phyloP scores from a whole-genome alignment of 1,140 invertebrate species.

The Leptinotarsa defecta region DNA sequence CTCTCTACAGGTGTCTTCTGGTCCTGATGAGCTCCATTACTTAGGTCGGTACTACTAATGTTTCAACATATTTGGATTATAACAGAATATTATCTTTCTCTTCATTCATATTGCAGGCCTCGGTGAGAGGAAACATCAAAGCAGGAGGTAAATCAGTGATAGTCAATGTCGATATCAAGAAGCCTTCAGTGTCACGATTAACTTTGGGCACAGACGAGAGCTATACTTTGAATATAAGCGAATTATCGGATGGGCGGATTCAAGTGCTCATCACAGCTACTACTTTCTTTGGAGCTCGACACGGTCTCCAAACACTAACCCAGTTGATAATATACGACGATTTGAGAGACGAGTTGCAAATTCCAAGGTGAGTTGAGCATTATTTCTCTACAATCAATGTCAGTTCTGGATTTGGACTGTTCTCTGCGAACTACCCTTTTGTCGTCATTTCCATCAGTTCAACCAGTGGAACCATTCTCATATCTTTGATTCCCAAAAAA shows the following conservation, averaged over 20 bases:
- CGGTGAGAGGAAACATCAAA: slow-evolving; percentile 25
- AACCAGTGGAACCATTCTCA: too few relatives aligned
- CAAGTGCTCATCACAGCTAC: slow-evolving; percentile 65
- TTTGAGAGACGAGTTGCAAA: slow-evolving; percentile 62
- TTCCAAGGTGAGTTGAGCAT: slow-evolving; percentile 54
- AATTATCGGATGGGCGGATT: slow-evolving; percentile 57
- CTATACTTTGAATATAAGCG: slow-evolving; percentile 64
- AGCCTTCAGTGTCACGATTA: slow-evolving; percentile 51
- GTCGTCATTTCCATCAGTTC: too few relatives aligned
- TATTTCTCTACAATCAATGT: too few relatives aligned
- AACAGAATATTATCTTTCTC: too few relatives aligned
- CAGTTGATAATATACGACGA: slow-evolving; percentile 78
- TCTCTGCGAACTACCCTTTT: too few relatives aligned
- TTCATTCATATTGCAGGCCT: neutral
- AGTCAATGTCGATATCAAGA: slow-evolving; percentile 49
- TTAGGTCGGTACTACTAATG: too few relatives aligned
- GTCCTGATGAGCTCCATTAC: too few relatives aligned
- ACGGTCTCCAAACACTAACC: slow-evolving; percentile 77
- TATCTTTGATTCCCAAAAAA: too few relatives aligned
- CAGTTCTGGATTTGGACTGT: too few relatives aligned
- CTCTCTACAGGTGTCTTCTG: too few relatives aligned
- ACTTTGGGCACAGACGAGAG: slow-evolving; percentile 70
- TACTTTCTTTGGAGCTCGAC: slow-evolving; percentile 74
- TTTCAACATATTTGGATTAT: too few relatives aligned
- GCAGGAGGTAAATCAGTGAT: slow-evolving; percentile 49